Evolutionary conservation across 2,888 invertebrate species (phyloP), one percentile per base, ranked within the genome.

Genomic region (Tiphia femorata): DNA sequence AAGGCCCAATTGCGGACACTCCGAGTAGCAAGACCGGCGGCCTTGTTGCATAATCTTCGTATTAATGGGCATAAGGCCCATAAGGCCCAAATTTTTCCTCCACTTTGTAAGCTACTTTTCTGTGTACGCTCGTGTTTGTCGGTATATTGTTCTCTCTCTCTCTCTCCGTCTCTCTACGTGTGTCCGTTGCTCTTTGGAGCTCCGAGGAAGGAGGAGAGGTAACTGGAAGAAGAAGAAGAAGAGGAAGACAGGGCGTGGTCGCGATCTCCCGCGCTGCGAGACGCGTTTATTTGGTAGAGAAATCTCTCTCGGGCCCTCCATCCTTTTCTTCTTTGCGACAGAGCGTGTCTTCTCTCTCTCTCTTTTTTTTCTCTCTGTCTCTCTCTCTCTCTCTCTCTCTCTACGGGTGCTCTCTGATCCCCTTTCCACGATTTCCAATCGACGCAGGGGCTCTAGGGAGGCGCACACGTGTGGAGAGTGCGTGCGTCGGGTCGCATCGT

Each of bases 241-340:
- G 58, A 62, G 63, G 64, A 67, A 65, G 64, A 37, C 61, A 68
- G 66, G 67, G 65, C 62, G 68, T 72, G 70, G 72, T 53, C 62
- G 65, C 58, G 64, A 65, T 68, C 62, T 64, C 51, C 60, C 55
- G 54, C 57, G 49, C 59, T 46, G 69, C 59, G 54, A 63, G 66
- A 66, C 67, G 56, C 62, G 59, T 68, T 68, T 68, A 68, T 70
- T 73, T 62, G 56, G 63, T 59, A 58, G 62, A 62, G 21, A n/a
- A 41, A 49, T 66, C 56, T 56, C 61, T 53, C 43, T 53, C 58
- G n/a, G n/a, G n/a, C n/a, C 51, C 53, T 49, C 52, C 52, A 47
- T 56, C 48, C 44, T 40, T 58, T 40, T 2, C 21, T 10, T 8
- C 21, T 27, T 35, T n/a, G 20, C 33, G 12, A 30, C 7, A 12